Evolutionary conservation across 2,888 invertebrate genomes (phyloP).

Genomic region (Caenorhabditis sp.): DNA sequence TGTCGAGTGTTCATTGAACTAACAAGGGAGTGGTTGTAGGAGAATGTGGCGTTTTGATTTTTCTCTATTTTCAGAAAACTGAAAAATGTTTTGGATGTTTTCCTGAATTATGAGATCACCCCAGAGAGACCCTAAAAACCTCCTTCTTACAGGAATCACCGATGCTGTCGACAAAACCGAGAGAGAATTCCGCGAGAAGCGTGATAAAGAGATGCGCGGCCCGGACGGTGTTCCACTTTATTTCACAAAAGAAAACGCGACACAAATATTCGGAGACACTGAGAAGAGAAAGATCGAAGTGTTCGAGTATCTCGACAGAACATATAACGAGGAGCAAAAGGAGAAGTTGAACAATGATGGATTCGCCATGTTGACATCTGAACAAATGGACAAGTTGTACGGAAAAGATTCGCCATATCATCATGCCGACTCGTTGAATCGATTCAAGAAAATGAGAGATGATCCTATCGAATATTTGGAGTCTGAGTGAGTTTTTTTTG

Average conservation of each 20-base stretch:
- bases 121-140: not conserved
- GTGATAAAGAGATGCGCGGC: slow-evolving; percentile 40
- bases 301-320: slow-evolving; percentile 61
- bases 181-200: slow-evolving; percentile 19
- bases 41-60: too few relatives aligned
- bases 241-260: slow-evolving; percentile 48
- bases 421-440: slow-evolving; percentile 35
- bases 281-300: slow-evolving; percentile 61
- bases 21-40: too few relatives aligned
- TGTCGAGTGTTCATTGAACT: not conserved
- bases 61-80: too few relatives aligned
- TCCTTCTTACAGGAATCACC: slow-evolving; percentile 37
- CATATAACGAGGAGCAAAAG: slow-evolving; percentile 60
- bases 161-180: slow-evolving; percentile 43
- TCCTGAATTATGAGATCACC: too few relatives aligned
- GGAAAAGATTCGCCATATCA: slow-evolving; percentile 63
- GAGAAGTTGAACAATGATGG: slow-evolving; percentile 61
- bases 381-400: slow-evolving; percentile 62
- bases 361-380: slow-evolving; percentile 53
- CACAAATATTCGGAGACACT: slow-evolving; percentile 49
- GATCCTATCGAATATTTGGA: slow-evolving; percentile 50
- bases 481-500: slow-evolving; percentile 39
- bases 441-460: slow-evolving; percentile 45
- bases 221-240: slow-evolving; percentile 46
- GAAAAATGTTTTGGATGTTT: too few relatives aligned